A percentile compares a stretch with the other conserved stretches of the same genome.
phyloP scores from a whole-genome alignment of 2,797 vertebrate genomes.

The Anguilla anguilla region DNA sequence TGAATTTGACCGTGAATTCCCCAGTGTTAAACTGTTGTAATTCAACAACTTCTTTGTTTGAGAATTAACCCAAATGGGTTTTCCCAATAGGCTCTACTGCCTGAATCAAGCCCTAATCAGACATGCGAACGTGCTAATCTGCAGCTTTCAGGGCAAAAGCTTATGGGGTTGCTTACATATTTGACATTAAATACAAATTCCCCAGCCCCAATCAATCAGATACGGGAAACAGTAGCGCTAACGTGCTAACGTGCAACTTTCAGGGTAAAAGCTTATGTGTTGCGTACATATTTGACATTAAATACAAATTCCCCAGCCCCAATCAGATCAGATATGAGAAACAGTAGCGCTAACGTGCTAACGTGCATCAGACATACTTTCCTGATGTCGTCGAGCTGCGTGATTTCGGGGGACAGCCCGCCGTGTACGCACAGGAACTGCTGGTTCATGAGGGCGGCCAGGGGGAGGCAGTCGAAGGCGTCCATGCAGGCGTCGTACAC shows the following conservation, averaged over 20 bases:
- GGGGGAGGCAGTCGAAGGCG: constrained; percentile 81
- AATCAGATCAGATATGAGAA: too few relatives aligned
- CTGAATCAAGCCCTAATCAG: background rate
- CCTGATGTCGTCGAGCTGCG: constrained; percentile 82
- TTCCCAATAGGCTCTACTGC: background rate
- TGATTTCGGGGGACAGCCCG: constrained; percentile 81
- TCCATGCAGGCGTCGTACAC: constrained; percentile 84
- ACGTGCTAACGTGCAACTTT: background rate
- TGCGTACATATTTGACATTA: too few relatives aligned
- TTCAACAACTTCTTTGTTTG: background rate
- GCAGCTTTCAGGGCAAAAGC: background rate
- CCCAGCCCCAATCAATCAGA: background rate
- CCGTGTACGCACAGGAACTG: constrained; percentile 82
- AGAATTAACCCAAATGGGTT: background rate
- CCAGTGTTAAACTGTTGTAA: background rate
- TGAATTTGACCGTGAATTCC: background rate
- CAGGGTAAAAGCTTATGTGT: background rate
- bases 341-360: too few relatives aligned
- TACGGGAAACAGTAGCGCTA: background rate
- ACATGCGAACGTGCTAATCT: background rate
- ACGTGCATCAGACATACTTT: constrained; percentile 71
- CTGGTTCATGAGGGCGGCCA: constrained; percentile 84
- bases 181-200: too few relatives aligned
- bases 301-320: too few relatives aligned
- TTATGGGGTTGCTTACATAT: too few relatives aligned